Base-by-base conservation (phyloP, 2,888 invertebrate genomes). In the Eubasilissa splendida region DNA sequence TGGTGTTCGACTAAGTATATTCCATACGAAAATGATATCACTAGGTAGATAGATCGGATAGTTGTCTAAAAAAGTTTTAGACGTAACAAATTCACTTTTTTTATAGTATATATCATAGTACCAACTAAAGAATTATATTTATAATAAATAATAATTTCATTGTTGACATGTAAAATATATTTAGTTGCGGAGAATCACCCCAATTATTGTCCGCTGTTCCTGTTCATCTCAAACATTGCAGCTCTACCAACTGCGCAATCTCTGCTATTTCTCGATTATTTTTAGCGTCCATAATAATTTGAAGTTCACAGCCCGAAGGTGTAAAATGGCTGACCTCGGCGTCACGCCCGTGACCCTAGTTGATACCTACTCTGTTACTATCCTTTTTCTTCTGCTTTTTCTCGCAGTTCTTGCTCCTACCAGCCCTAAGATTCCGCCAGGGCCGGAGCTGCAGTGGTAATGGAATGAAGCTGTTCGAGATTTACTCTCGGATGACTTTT, bases 291-390 rank as follows among this genome's bases (percentile, higher is more conserved):
- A 90, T 90, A 91, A 90, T 90, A 90, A 91, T 91, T 90, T 90
- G 90, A 90, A 89, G 90, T 90, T 89, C 90, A 90, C 90, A 90
- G 91, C 91, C 88, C 89, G 88, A 90, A 91, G 90, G 91, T 90
- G 89, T 91, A 91, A 91, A 90, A 90, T 90, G 90, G 90, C 90
- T 90, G 90, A 90, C 90, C 91, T 91, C 90, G 89, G 90, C 90
- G 90, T 91, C 91, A 91, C 91, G 91, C 89, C 87, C 88, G 89
- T 90, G 91, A 90, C 91, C 91, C 90, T 88, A 53, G 65, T 65
- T 65, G 59, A 53, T 53, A 52, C 54, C 79, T 73, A 89, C 88
- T 54, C 74, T 14, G 58, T 54, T 54, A 70, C 70, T 10, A 70
- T 70, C 70, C 70, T 70, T 70, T 70, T 70, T 70, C 70, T 70